Base-by-base conservation (phyloP, 2,888 invertebrate species). In the Agrilus biguttatus region DNA sequence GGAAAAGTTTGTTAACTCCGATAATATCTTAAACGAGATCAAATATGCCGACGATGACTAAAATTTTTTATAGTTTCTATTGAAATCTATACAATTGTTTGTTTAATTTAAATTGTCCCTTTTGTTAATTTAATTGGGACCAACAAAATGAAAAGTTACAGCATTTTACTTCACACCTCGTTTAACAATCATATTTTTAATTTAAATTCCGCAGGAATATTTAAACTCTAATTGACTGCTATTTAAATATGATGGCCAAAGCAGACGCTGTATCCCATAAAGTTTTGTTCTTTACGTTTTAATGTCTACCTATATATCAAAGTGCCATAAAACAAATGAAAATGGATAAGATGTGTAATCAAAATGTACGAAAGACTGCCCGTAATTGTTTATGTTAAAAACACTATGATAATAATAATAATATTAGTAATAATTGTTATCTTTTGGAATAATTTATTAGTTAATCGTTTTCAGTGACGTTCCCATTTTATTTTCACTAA, bases 31-130 rank as follows among this genome's bases (percentile, higher is more conserved):
- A 42, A 74, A 74, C 41, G 81, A 81, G 51, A 75, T 83, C 39
- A 78, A 74, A 55, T 84, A 78, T 58, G 84, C 78, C 7, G 83
- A 84, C 54, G 83, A 83, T 33, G 76, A 74, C 50, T 28, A 28
- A 28, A 10, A 8, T 2, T 10, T 28, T 28, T 28, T 28, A 28
- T 10, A 3, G 2, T 28, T 28, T 28, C 17, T 10, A 10, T 28
- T 33, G 10, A 40, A 2, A 17, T 17, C 17, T 33, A 39, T 33
- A 19, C 33, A 39, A 39, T 33, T 39, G 28, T 12, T 33, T 21
- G 23, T 38, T 23, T 37, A 13, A 21, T 38, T 13, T 21, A 38
- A 38, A 23, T n/a, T 10, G 23, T 19, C 14, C 14, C 32, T 38
- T 38, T 28, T n/a, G n/a, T 14, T n/a, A n/a, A n/a, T n/a, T 38